phyloP scores from a whole-genome alignment of 2,888 invertebrate genomes.

The Morpho deidamia region DNA sequence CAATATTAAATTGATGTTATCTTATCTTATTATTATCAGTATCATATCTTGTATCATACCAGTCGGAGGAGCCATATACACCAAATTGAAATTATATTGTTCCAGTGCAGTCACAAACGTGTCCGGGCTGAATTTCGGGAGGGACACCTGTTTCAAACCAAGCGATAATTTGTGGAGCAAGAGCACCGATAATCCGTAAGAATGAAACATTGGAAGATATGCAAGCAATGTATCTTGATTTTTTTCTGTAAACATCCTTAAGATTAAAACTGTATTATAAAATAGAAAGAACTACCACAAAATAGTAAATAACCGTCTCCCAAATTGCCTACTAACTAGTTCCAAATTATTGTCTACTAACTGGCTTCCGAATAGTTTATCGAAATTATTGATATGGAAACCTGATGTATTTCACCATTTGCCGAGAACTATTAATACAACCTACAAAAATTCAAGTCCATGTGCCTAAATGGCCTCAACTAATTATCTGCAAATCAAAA shows the following conservation, averaged over 20 bases:
- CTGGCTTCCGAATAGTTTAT: no score
- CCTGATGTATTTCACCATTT: no score
- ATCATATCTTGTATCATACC: slow-evolving; percentile 49
- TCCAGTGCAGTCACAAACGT: slow-evolving; percentile 79
- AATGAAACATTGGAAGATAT: slow-evolving; percentile 85
- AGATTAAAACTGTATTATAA: no score
- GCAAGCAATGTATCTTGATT: slow-evolving; percentile 77
- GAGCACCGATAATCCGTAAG: slow-evolving; percentile 80
- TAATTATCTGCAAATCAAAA: neutral
- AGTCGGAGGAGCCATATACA: slow-evolving; percentile 88
- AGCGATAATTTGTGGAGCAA: slow-evolving; percentile 74
- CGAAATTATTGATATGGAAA: no score
- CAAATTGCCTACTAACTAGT: no score
- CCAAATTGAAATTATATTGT: slow-evolving; percentile 75
- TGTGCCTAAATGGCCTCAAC: neutral
- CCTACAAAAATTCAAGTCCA: no score
- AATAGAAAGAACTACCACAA: no score
- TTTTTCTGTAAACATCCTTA: slow-evolving; percentile 36
- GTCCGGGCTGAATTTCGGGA: slow-evolving; percentile 86
- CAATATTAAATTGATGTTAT: no score
- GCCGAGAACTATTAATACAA: no score
- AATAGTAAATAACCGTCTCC: no score
- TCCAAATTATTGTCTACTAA: no score
- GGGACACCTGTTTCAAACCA: slow-evolving; percentile 81
- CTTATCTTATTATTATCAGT: no score